Base-by-base conservation (phyloP, 1,140 invertebrate species). In the Andrena cerasifolii region DNA sequence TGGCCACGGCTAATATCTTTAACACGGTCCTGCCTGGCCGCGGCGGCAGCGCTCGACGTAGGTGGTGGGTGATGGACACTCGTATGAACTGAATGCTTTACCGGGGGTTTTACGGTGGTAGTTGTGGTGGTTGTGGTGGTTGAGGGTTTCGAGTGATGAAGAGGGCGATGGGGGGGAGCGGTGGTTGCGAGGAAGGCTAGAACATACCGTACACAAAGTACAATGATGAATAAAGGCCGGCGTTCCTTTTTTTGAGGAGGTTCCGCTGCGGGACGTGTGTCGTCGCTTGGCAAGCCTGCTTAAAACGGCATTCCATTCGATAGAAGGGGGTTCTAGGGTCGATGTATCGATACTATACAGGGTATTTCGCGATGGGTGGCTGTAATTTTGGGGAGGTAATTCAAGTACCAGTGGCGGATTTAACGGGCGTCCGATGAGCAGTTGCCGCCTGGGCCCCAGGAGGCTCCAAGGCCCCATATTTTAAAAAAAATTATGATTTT, bases 121-220 rank as follows among this genome's bases (percentile, higher is more conserved):
- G 67, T 87, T 80, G 85, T 85, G 71, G 77, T 79, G 63, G 59
- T 79, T 61, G 51, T 85, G 80, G 84, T 88, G 80, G 86, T 89
- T 86, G 87, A 86, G 88, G 87, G 87, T 91, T 92, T 91, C 82
- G 83, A 87, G 72, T 91, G 90, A 91, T 92, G 90, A 91, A 92
- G 89, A 89, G 92, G 91, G 87, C 92, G 92, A 91, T 92, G 90
- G 90, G 92, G 90, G 89, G 88, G 90, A 89, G 90, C 91, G 88
- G 88, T 92, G 86, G 91, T 93, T 86, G 91, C 92, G 89, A 92
- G 92, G 89, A 89, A 93, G 89, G 91, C 92, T 93, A 92, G 79
- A 93, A 93, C 90, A 92, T 90, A 91, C 88, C 85, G 87, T 90
- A 89, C 83, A 85, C 66, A 85, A 86, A 87, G 84, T 87, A 87